Evolutionary conservation across 2,888 invertebrate genomes (phyloP), one percentile per base, ranked within the genome.

Genomic region (Bimastos eiseni): DNA sequence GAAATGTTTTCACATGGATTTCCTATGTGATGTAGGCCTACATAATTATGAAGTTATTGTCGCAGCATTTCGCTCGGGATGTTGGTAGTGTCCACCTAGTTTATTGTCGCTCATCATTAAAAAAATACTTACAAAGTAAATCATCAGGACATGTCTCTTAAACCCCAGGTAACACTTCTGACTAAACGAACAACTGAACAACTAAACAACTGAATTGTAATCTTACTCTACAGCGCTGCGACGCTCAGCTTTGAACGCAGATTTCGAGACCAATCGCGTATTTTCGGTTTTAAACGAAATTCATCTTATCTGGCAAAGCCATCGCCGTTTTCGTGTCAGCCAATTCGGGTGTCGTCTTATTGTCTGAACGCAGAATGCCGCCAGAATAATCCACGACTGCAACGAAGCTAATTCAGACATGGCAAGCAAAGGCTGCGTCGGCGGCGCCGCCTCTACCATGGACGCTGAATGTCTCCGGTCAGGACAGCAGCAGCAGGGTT

Each of bases 371-470:
- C 70, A 70, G n/a, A 70, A 70, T 70, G 70, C 70, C 70, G n/a
- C 30, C 70, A n/a, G 30, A 70, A 70, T 70, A 70, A 70, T 70
- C 70, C 70, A 70, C 70, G n/a, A n/a, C 70, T n/a, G 70, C 70
- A 70, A 70, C 70, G n/a, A n/a, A 70, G n/a, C 70, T 70, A 70
- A 70, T 70, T n/a, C 70, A 70, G 70, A 70, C 70, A 70, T 49
- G 70, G n/a, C 30, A 70, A n/a, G 70, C 70, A 70, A n/a, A 70
- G n/a, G 70, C 70, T n/a, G 70, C n/a, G 70, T 15, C n/a, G 70
- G 30, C 70, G 8, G 30, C 70, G n/a, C 30, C 30, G 70, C 70
- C 70, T n/a, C 70, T 70, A n/a, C 30, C 30, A 0, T 70, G 17
- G 70, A 70, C 30, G 70, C 70, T 70, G 3, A 6, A 30, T n/a